Conservation (phyloP, 53 echinoderm and acorn worm species). For the Temnopleurus reevesii region DNA sequence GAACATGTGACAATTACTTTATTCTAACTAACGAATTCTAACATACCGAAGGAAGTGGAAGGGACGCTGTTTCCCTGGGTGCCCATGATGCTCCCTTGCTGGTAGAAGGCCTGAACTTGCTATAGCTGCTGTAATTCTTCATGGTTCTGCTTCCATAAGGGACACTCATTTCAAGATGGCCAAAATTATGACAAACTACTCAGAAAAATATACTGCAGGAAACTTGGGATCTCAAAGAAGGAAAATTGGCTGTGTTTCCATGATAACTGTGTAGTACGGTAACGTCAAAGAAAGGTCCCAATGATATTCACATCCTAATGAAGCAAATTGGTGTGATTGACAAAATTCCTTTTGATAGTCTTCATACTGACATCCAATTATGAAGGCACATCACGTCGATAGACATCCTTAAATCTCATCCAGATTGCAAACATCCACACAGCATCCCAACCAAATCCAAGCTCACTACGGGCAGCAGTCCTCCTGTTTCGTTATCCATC, state of each 20-base stretch:
- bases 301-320: no score
- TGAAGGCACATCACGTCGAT: conserved; percentile 6
- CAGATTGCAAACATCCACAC: neutral
- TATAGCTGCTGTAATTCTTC: conserved; percentile 52
- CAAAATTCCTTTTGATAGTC: neutral
- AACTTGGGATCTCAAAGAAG: no score
- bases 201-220: no score
- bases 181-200: neutral
- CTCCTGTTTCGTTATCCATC: conserved; percentile 3
- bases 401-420: conserved; percentile 21
- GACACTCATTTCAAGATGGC: conserved; percentile 27
- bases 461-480: neutral
- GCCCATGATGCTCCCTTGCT: conserved; percentile 39
- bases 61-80: conserved; percentile 27
- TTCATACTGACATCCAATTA: neutral
- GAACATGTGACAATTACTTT: no score
- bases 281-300: no score
- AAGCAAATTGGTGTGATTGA: no score
- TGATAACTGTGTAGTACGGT: no score
- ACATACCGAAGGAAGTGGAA: conserved; percentile 32
- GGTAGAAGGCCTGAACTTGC: neutral
- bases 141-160: conserved; percentile 11
- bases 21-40: no score
- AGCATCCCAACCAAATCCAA: conserved; percentile 6
- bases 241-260: no score